A percentile compares a stretch with the other conserved stretches of the same genome.
Evolutionary conservation across 2,888 invertebrate species (phyloP).

Genomic region (Kuschelorhynchus macadamiae): DNA sequence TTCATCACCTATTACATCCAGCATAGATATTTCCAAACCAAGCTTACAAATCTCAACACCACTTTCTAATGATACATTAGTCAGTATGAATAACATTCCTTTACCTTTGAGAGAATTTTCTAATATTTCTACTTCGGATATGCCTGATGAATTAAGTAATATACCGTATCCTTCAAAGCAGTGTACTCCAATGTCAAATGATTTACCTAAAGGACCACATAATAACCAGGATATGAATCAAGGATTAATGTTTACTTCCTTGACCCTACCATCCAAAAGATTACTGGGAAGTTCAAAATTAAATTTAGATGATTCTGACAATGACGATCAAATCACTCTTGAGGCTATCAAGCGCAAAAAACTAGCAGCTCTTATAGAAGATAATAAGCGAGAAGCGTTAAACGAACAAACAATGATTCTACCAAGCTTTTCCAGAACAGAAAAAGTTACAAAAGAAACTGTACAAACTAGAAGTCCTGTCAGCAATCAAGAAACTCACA

Average conservation of each 20-base stretch:
- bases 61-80: conserved; percentile 5
- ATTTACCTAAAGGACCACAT: no score
- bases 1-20: conserved; percentile 34
- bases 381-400: conserved; percentile 36
- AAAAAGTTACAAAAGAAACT: not conserved
- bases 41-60: conserved; percentile 25
- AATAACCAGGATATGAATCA: not conserved
- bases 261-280: conserved; percentile 59
- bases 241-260: conserved; percentile 58
- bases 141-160: not conserved
- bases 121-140: not conserved
- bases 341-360: conserved; percentile 53
- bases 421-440: not conserved
- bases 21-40: conserved; percentile 36
- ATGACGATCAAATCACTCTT: conserved; percentile 54
- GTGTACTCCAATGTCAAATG: not conserved
- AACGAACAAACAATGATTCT: conserved; percentile 10
- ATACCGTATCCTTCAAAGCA: not conserved
- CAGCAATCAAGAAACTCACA: not conserved
- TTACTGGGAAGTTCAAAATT: conserved; percentile 57
- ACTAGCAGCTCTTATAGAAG: conserved; percentile 46
- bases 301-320: conserved; percentile 59
- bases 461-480: not conserved
- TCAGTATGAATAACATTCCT: conserved; percentile 30
- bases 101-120: no score